Base-by-base conservation (phyloP, 1,140 invertebrate species). In the Octopus bimaculoides region DNA sequence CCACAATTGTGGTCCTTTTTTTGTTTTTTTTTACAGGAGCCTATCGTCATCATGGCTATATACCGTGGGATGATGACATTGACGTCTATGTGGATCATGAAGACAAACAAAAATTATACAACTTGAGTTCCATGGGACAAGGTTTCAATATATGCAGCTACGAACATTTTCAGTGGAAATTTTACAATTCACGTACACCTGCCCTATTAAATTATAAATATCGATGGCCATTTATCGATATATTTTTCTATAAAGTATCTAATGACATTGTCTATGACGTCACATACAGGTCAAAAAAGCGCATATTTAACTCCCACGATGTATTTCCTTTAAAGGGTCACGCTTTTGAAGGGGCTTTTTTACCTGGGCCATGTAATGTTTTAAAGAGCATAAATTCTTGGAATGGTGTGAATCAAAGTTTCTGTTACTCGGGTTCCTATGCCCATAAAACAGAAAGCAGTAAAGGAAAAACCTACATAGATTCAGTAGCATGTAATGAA, bases 41-140 rank as follows among this genome's bases (percentile, higher is more conserved):
- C 14, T 81, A 82, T 76, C 82, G 85, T n/a, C 85, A 86, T 75
- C 83, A 85, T 53, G 84, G 84, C 4, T 53, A 82, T 4, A 83
- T 85, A 12, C 85, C 85, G 6, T 86, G 84, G 85, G 85, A 86
- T 79, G 85, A 86, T 73, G 85, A 86, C 77, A 79, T 83, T 17
- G 85, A 86, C 69, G 69, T 86, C 41, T 74, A 82, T 17, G 78
- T 85, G 56, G 73, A 82, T 53, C 78, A 75, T 20, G 74, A 81
- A 52, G 79, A 86, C 54, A 81, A 81, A 75, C 71, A 66, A 2
- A 52, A 76, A 54, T 77, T 81, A 10, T 69, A 80, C 14, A 83
- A 66, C 12, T 77, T 81, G 9, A 77, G 83, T 8, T 80, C 79
- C 5, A 80, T 78, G 69, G 17, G 80, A 9, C 81, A 81, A 4